Evolutionary conservation across 2,888 invertebrate species (phyloP), one percentile per base, ranked within the genome.

Genomic region (Augiades crinisus): DNA sequence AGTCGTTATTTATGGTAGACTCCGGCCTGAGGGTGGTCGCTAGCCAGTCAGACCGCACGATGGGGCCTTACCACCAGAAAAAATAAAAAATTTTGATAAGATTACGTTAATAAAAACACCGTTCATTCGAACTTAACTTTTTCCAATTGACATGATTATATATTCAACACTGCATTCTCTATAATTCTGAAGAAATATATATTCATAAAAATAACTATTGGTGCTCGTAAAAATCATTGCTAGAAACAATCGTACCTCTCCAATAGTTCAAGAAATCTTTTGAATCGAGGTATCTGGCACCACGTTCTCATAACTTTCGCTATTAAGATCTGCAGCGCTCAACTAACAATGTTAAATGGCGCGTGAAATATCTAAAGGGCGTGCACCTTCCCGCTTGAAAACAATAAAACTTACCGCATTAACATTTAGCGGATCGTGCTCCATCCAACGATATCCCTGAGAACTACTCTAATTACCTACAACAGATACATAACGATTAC

Each of bases 401-500:
- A 51, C 51, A 51, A 51, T 51, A 51, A 51, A 51, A 51, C 44
- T 51, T 51, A 45, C 37, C 16, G 40, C 46, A 52, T 38, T 52
- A 52, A 46, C 52, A 52, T 46, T 46, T 46, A 66, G 67, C 62
- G 59, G 62, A 64, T 68, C 67, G 60, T 60, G 67, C 65, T 63
- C 62, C 61, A 64, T 64, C 62, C 53, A 52, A 53, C 63, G 62
- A 69, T 70, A 73, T 58, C 64, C 72, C 65, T 74, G 75, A 65
- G 74, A 75, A 72, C 65, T 67, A 71, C 65, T 72, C 73, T 74
- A 73, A 75, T 76, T 74, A 73, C 69, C 62, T 59, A 57, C 44
- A 58, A 56, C 43, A 59, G 60, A 66, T 68, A 67, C 70, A 70
- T 67, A 66, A 59, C 61, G 52, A 61, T 59, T 62, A 63, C 57